Percentiles rank a stretch among this genome's conserved stretches.
Conservation (phyloP, 2,113 vertebrate species). For the Lamprotornis superbus region DNA sequence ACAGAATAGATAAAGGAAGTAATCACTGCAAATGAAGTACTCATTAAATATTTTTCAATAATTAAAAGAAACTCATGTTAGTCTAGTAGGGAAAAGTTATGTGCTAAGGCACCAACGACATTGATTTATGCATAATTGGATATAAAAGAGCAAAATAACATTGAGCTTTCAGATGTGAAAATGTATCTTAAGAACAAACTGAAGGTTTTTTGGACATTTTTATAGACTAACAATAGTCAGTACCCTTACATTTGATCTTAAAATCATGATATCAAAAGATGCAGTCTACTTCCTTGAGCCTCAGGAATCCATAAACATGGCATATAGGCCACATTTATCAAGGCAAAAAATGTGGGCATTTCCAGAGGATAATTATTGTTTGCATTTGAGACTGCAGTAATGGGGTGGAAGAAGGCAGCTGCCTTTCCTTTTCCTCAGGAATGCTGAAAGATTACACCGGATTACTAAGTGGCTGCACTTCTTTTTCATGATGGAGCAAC, state of each 20-base stretch:
- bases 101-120: not conserved
- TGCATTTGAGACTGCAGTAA: not conserved
- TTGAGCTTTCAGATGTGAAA: not conserved
- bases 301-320: not conserved
- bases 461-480: not conserved
- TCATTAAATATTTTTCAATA: not conserved
- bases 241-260: not conserved
- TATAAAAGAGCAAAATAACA: not conserved
- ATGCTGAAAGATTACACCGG: not conserved
- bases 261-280: not conserved
- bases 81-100: not conserved
- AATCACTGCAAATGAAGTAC: not conserved
- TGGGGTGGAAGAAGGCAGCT: not conserved
- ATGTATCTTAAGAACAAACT: not conserved
- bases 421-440: not conserved
- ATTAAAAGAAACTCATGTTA: slow-evolving; percentile 1
- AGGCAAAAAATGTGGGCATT: not conserved
- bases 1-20: not conserved
- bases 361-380: not conserved
- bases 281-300: not conserved
- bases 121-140: not conserved
- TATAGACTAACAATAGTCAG: not conserved
- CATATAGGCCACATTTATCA: not conserved
- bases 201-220: not conserved
- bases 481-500: not conserved